Percentiles rank a stretch among this genome's conserved stretches.
These are phyloP conservation scores for Brachionus paranguensis DNA, from an alignment of 1,140 invertebrate species.

Conservation along the genomic window DNA sequence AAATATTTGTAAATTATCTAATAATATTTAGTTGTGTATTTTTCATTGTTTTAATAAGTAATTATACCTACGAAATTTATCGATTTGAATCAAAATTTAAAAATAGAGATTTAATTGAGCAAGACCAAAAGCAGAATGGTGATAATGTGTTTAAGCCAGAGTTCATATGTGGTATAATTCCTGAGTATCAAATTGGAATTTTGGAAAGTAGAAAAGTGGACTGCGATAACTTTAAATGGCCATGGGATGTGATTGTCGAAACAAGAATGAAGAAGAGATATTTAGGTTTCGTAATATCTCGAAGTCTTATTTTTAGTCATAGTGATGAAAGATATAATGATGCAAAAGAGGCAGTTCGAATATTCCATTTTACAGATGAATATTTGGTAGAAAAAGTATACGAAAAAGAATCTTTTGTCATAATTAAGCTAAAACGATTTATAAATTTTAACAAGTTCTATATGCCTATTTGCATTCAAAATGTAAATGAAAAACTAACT, in stretches of 20 bases:
- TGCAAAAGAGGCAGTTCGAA: no score
- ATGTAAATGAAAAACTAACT: neutral
- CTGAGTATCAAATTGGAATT: neutral
- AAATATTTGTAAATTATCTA: neutral
- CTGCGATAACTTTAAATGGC: neutral
- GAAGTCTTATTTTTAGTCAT: neutral
- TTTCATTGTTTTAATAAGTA: neutral
- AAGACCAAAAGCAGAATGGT: neutral
- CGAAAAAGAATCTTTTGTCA: neutral
- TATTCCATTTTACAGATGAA: neutral
- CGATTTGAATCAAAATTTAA: neutral
- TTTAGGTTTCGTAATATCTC: neutral
- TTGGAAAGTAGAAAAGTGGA: neutral
- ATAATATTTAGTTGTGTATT: neutral
- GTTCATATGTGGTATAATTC: neutral
- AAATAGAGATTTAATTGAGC: neutral
- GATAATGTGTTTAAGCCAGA: neutral
- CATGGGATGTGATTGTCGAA: neutral
- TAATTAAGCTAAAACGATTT: neutral
- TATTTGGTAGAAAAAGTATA: neutral
- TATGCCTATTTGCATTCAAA: neutral
- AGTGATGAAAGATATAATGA: no score
- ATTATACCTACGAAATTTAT: neutral
- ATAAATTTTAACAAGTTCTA: neutral
- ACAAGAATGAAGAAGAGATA: neutral